Evolutionary conservation across 92 coral and sea anemone genomes (phyloP), one percentile per base, ranked within the genome.

Genomic region (Galaxea fascicularis): DNA sequence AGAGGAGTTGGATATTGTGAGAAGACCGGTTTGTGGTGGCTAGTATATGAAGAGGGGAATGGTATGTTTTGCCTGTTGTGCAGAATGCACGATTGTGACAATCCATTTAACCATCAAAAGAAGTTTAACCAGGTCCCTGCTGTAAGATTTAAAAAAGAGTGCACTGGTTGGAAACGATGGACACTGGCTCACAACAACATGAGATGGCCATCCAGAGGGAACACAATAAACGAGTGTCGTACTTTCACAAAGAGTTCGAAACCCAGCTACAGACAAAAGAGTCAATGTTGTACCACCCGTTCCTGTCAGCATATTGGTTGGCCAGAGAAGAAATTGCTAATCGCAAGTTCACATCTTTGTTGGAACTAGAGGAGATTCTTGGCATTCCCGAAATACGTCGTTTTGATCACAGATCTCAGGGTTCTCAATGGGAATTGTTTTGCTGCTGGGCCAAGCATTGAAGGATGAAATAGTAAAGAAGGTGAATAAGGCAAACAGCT

Each of bases 261-360:
- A 65, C 80, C 81, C 80, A 84, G 75, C 65, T 44, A 65, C 80
- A 84, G 82, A 74, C 82, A 65, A 73, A 84, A 30, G 82, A 74
- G 62, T 62, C 81, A 75, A 82, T 65, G 59, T 75, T 84, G 76
- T 74, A 84, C 81, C 80, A 75, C 56, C 82, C 82, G 56, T 65
- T 65, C 88, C 62, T 84, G 54, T 73, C 88, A 41, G 88, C 88
- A 60, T 75, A 84, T 84, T 74, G 88, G 82, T 51, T 74, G 80
- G 82, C 88, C 75, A 68, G 65, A 82, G 87, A 82, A 82, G 87
- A 82, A 49, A 59, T 82, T 72, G 87, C 63, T 70, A 53, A 82
- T 58, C 47, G 87, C 87, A 82, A 82, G 79, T 82, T 82, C 79
- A 70, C 80, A 28, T 82, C 87, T 82, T 72, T 71, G 87, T 70